Percentiles rank a stretch among this genome's conserved stretches.
phyloP scores from a whole-genome alignment of 2,888 invertebrate genomes.

The Calliopum simillimum region DNA sequence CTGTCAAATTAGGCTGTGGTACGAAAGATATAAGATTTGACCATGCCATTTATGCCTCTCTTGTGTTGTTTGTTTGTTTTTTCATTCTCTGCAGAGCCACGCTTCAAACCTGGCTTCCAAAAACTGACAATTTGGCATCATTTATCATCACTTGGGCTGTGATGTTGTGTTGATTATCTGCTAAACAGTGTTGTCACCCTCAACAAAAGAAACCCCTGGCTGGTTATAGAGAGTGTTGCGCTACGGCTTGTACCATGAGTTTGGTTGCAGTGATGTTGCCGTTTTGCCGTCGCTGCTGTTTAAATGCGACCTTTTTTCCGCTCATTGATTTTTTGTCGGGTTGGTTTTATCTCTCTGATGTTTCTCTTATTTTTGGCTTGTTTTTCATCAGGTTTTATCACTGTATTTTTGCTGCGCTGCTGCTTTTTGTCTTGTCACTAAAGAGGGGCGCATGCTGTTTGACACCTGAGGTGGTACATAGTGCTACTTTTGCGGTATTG shows the following conservation, averaged over 20 bases:
- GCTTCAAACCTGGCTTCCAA: constrained; percentile 20
- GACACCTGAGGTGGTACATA: constrained; percentile 41
- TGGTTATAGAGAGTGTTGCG: background rate
- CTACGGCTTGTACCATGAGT: constrained; percentile 12
- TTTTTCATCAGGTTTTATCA: background rate
- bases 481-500: background rate
- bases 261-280: constrained; percentile 28
- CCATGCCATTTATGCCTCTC: background rate
- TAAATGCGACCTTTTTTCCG: constrained; percentile 43
- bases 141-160: constrained; percentile 22
- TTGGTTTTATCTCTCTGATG: constrained; percentile 6
- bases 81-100: background rate
- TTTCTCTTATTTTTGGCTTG: constrained; percentile 14
- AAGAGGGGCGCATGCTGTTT: constrained; percentile 37
- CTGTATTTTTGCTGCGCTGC: constrained; percentile 3
- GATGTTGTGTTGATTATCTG: constrained; percentile 2
- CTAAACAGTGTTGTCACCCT: constrained; percentile 27
- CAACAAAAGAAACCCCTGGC: constrained; percentile 5
- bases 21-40: background rate
- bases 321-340: constrained; percentile 41
- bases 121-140: constrained; percentile 29
- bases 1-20: constrained; percentile 40
- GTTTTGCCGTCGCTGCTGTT: constrained; percentile 21
- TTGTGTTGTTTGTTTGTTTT: background rate
- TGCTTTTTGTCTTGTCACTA: constrained; percentile 17